Evolutionary conservation across 2,797 vertebrate species (phyloP).

Genomic region (Pempheris klunzingeri): DNA sequence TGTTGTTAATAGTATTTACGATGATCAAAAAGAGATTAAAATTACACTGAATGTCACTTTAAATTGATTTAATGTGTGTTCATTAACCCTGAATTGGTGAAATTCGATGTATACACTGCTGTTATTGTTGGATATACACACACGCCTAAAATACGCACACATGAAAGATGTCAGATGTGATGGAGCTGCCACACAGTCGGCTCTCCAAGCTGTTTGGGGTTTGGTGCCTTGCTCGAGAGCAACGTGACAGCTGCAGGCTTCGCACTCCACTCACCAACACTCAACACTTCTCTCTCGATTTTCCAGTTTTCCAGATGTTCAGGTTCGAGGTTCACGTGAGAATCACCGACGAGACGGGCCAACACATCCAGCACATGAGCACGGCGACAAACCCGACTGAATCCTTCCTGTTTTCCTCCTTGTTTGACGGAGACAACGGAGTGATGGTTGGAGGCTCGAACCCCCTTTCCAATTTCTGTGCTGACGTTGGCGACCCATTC

Average conservation of each 20-base stretch:
- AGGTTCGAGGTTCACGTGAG: slow-evolving; percentile 86
- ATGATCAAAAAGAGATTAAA: not conserved
- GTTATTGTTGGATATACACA: no score
- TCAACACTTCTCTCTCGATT: not conserved
- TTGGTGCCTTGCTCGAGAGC: no score
- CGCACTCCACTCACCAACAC: no score
- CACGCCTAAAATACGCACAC: no score
- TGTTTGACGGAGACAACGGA: slow-evolving; percentile 82
- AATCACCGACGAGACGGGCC: slow-evolving; percentile 85
- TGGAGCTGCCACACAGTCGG: no score
- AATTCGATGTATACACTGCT: no score
- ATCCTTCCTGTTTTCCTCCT: slow-evolving; percentile 84
- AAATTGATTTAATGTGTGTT: no score
- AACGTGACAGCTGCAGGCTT: no score
- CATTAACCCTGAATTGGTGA: no score
- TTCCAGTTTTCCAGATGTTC: slow-evolving; percentile 88
- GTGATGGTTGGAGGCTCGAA: slow-evolving; percentile 77
- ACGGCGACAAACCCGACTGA: slow-evolving; percentile 72
- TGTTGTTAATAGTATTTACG: not conserved
- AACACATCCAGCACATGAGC: slow-evolving; percentile 84
- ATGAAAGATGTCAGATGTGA: no score
- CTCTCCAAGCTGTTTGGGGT: no score
- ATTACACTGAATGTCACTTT: not conserved
- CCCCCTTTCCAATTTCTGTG: slow-evolving; percentile 79
- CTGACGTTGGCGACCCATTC: slow-evolving; percentile 75